Evolutionary conservation across 2,888 invertebrate species (phyloP).

Genomic region (Nowickia ferox): DNA sequence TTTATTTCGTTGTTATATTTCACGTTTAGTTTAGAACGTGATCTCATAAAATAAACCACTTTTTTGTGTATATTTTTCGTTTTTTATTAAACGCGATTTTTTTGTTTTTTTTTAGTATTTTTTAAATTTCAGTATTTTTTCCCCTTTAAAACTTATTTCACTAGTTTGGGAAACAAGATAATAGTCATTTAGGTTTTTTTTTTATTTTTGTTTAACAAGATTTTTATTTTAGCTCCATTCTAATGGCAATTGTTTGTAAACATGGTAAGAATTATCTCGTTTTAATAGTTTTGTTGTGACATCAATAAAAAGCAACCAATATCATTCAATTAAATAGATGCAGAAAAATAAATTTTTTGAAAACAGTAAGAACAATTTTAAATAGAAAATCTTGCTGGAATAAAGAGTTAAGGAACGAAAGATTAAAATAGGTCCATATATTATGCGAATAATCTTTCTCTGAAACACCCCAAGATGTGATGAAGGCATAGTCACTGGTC

Average conservation of each 20-base stretch:
- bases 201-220: slow-evolving; percentile 55
- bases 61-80: slow-evolving; percentile 50
- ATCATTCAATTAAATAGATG: not conserved
- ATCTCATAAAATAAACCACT: slow-evolving; percentile 77
- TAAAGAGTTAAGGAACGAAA: too few relatives aligned
- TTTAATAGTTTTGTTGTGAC: slow-evolving; percentile 35
- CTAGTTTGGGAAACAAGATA: slow-evolving; percentile 53
- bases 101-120: slow-evolving; percentile 43
- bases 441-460: too few relatives aligned
- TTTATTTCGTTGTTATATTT: slow-evolving; percentile 76
- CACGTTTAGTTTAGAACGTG: slow-evolving; percentile 81
- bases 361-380: not conserved
- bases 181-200: slow-evolving; percentile 60
- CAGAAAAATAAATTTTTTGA: not conserved
- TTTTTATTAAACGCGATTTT: slow-evolving; percentile 60
- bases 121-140: slow-evolving; percentile 31
- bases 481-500: too few relatives aligned
- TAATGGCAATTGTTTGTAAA: slow-evolving; percentile 54
- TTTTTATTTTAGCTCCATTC: slow-evolving; percentile 51
- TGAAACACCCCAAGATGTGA: too few relatives aligned
- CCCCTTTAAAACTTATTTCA: slow-evolving; percentile 49
- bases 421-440: too few relatives aligned
- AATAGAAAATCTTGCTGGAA: not conserved
- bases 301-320: not conserved
- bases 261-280: slow-evolving; percentile 24